Conservation (phyloP, 1,140 invertebrate species). For the Cotesia chilonis region DNA sequence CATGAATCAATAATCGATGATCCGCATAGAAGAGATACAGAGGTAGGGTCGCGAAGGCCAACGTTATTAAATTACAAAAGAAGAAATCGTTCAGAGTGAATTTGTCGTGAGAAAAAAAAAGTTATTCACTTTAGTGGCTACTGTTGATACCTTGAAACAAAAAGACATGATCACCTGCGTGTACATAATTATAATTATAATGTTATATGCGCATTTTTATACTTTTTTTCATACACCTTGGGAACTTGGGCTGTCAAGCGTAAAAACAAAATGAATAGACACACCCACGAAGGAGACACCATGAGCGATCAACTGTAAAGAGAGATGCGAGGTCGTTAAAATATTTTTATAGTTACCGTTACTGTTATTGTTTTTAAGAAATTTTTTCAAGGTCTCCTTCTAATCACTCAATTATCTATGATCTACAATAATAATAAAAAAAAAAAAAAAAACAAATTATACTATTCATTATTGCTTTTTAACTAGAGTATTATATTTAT, state of each 20-base stretch:
- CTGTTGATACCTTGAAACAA: conserved; percentile 25
- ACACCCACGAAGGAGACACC: conserved; percentile 28
- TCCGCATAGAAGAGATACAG: conserved; percentile 4
- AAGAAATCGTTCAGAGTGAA: conserved; percentile 30
- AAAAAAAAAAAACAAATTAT: too few relatives aligned
- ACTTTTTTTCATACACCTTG: conserved; percentile 12
- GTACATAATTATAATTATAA: conserved; percentile 23
- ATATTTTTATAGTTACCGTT: neutral
- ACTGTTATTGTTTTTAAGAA: neutral
- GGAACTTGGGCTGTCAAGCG: conserved; percentile 52
- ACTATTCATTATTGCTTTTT: too few relatives aligned
- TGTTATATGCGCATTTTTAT: neutral
- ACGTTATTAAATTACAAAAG: conserved; percentile 52
- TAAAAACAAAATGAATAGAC: conserved; percentile 45
- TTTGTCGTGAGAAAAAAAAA: conserved; percentile 56
- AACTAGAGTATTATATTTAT: too few relatives aligned
- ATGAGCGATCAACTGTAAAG: conserved; percentile 13
- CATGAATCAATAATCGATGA: conserved; percentile 12
- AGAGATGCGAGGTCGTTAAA: conserved; percentile 22
- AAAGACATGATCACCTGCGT: conserved; percentile 12
- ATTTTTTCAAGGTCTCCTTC: neutral
- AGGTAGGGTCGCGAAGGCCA: conserved; percentile 47
- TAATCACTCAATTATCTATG: too few relatives aligned
- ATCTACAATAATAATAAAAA: too few relatives aligned
- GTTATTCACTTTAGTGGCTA: conserved; percentile 17